Evolutionary conservation across 1,140 invertebrate genomes (phyloP), one percentile per base, ranked within the genome.

Genomic region (Mamestra configurata): DNA sequence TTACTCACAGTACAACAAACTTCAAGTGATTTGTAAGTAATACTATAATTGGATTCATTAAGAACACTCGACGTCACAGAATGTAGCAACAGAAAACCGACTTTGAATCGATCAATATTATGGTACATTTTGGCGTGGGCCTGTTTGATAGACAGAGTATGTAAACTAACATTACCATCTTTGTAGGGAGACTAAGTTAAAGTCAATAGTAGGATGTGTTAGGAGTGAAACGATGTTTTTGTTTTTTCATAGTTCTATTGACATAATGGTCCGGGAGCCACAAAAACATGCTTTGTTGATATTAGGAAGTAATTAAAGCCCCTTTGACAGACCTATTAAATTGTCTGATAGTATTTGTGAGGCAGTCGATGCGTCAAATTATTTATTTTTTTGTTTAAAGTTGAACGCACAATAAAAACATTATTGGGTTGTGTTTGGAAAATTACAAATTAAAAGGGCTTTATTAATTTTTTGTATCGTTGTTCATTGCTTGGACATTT

Each of bases 221-320:
- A 66, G 71, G 78, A 77, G 11, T 37, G 20, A 53, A 20, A 3
- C 57, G 35, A 84, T 80, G 59, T 61, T 73, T 27, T 22, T 83
- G 82, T 86, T 88, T 86, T 89, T 80, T 85, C 49, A 27, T 77
- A 78, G 35, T 78, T 10, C 82, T 70, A 83, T 82, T 35, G 51
- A 57, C 51, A 86, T 86, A 89, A 89, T 86, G 79, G 86, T 86
- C 84, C 84, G 82, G 86, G 88, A 87, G 61, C 79, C 71, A 77
- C 46, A 91, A 92, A 92, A 91, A 92, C 76, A 78, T 35, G 86
- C 88, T 88, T 90, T 91, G 91, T 92, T 89, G 89, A 90, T 90
- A 93, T 90, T 93, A 92, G 92, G 92, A 93, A 93, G 92, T 90
- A 91, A 92, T 92, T 90, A 92, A 89, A 76, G 79, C 80, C 66